These are phyloP conservation scores for Gambusia affinis DNA, from an alignment of 2,113 vertebrate species.

Conservation along the genomic window DNA sequence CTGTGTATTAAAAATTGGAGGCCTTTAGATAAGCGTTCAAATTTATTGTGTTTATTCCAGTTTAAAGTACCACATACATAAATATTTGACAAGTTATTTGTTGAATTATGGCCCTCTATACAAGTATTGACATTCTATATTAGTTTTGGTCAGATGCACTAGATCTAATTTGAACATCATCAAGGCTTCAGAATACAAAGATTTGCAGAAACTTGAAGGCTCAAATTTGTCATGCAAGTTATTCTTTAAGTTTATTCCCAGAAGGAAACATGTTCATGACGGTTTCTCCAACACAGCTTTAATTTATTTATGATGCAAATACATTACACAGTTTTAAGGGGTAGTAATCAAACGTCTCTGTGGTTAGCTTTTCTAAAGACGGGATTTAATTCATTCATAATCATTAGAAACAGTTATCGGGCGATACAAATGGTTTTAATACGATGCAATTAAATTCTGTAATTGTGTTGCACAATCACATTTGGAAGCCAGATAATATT, in stretches of 20 bases:
- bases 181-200: neutral
- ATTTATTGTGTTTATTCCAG: neutral
- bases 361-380: slow-evolving; percentile 55
- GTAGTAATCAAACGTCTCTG: slow-evolving; percentile 23
- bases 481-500: slow-evolving; percentile 7
- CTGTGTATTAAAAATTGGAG: neutral
- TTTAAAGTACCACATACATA: neutral
- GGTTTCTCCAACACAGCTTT: slow-evolving; percentile 19
- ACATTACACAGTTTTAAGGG: neutral
- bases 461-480: slow-evolving; percentile 19
- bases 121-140: slow-evolving; percentile 43
- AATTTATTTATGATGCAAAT: slow-evolving; percentile 37
- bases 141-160: slow-evolving; percentile 18
- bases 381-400: slow-evolving; percentile 33
- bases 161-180: neutral
- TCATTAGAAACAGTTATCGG: slow-evolving; percentile 39
- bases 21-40: neutral
- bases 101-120: neutral
- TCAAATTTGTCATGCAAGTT: slow-evolving; percentile 51
- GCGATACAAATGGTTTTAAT: slow-evolving; percentile 22
- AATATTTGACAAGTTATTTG: neutral
- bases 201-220: neutral
- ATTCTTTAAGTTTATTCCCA: slow-evolving; percentile 32
- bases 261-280: slow-evolving; percentile 16
- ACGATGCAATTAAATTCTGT: slow-evolving; percentile 10